phyloP scores from a whole-genome alignment of 2,888 invertebrate genomes.

The Lochmaea crataegi region DNA sequence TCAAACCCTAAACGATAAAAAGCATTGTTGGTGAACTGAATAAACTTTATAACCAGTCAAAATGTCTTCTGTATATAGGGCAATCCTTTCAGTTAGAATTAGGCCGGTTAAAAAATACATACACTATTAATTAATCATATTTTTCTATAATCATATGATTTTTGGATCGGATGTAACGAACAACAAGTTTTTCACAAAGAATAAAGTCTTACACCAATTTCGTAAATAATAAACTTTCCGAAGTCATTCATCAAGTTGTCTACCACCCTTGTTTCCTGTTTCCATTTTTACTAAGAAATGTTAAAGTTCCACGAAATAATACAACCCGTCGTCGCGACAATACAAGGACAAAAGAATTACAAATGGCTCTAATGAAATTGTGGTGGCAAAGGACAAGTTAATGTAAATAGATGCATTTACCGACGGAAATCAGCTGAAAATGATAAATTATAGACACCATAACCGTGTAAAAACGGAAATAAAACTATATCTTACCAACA shows the following conservation, averaged over 20 bases:
- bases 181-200: conserved; percentile 1
- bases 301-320: conserved; percentile 28
- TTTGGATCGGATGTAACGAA: conserved; percentile 4
- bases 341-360: conserved; percentile 36
- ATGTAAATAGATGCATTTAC: conserved; percentile 45
- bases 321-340: conserved; percentile 27
- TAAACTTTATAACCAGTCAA: not conserved
- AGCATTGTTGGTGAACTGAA: too few relatives aligned
- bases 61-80: not conserved
- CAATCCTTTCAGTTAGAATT: not conserved
- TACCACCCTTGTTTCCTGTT: conserved; percentile 31
- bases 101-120: not conserved
- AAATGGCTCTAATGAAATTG: conserved; percentile 42
- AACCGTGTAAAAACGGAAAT: not conserved
- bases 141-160: not conserved
- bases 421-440: conserved; percentile 41
- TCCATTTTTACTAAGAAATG: conserved; percentile 31
- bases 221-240: conserved; percentile 29
- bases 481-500: too few relatives aligned
- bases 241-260: conserved; percentile 32
- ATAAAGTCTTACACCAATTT: conserved; percentile 22
- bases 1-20: too few relatives aligned
- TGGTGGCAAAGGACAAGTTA: conserved; percentile 42
- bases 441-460: conserved; percentile 39
- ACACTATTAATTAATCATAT: not conserved